phyloP scores from a whole-genome alignment of 1,140 invertebrate species.

The Magallana ariakensis region DNA sequence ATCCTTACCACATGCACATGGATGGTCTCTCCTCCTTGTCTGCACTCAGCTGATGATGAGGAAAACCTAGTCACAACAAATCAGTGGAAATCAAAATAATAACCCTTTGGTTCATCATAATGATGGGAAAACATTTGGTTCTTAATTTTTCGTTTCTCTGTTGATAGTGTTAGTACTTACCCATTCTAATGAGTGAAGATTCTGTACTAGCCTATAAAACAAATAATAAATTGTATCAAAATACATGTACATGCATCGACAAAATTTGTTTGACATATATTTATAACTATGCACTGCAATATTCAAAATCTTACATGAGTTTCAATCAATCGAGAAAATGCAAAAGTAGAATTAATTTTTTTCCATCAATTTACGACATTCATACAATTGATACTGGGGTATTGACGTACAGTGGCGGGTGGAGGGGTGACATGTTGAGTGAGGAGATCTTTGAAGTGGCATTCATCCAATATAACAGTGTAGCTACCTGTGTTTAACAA shows the following conservation, averaged over 20 bases:
- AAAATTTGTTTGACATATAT: too few relatives aligned
- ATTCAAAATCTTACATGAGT: too few relatives aligned
- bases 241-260: too few relatives aligned
- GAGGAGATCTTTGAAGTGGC: constrained; percentile 90
- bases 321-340: too few relatives aligned
- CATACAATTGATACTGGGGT: too few relatives aligned
- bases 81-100: constrained; percentile 16
- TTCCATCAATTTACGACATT: too few relatives aligned
- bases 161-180: constrained; percentile 69
- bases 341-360: too few relatives aligned
- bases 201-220: constrained; percentile 76
- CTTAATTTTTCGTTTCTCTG: background rate
- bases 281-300: too few relatives aligned
- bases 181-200: constrained; percentile 82
- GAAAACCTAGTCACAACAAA: constrained; percentile 76
- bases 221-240: constrained; percentile 39
- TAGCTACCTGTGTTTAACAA: constrained; percentile 81
- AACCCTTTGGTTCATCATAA: background rate
- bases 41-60: constrained; percentile 77
- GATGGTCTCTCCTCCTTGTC: constrained; percentile 79
- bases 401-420: constrained; percentile 84
- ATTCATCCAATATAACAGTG: constrained; percentile 93
- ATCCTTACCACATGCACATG: constrained; percentile 89
- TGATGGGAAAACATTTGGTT: background rate
- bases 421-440: constrained; percentile 91